Evolutionary conservation across 2,113 vertebrate species (phyloP).

Genomic region (Heterochromis multidens): DNA sequence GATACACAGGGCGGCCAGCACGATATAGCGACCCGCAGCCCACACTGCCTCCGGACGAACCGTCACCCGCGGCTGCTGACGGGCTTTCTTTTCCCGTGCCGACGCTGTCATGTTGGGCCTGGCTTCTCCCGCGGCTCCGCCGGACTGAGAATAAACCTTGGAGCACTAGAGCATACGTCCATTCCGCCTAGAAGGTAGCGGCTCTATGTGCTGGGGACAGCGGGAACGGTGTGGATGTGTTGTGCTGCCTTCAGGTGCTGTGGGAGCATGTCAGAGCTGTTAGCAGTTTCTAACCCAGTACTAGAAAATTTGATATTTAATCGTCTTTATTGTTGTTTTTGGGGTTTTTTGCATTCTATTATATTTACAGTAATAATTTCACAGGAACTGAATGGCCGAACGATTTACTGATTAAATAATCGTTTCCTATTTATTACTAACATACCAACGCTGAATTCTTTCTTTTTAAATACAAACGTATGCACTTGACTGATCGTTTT

Average conservation of each 20-base stretch:
- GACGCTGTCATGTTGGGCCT: slow-evolving; percentile 71
- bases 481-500: background rate
- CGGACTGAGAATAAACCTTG: background rate
- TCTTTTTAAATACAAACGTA: background rate
- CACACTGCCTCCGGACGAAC: slow-evolving; percentile 26
- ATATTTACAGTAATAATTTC: background rate
- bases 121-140: slow-evolving; percentile 41
- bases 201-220: background rate
- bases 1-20: slow-evolving; percentile 75
- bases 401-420: background rate
- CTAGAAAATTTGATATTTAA: background rate
- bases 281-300: too few species aligned
- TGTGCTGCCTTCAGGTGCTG: slow-evolving; percentile 22
- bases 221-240: background rate
- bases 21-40: slow-evolving; percentile 52
- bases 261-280: background rate
- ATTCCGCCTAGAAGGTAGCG: slow-evolving; percentile 31
- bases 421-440: background rate
- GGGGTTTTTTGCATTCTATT: background rate
- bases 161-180: slow-evolving; percentile 25
- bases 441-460: background rate
- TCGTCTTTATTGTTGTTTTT: background rate
- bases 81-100: slow-evolving; percentile 37
- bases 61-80: slow-evolving; percentile 1
- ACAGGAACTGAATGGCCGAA: too few species aligned